A percentile compares a stretch with the other conserved stretches of the same genome.
Conservation (phyloP, 2,113 vertebrate species). For the Syngnathus floridae region DNA sequence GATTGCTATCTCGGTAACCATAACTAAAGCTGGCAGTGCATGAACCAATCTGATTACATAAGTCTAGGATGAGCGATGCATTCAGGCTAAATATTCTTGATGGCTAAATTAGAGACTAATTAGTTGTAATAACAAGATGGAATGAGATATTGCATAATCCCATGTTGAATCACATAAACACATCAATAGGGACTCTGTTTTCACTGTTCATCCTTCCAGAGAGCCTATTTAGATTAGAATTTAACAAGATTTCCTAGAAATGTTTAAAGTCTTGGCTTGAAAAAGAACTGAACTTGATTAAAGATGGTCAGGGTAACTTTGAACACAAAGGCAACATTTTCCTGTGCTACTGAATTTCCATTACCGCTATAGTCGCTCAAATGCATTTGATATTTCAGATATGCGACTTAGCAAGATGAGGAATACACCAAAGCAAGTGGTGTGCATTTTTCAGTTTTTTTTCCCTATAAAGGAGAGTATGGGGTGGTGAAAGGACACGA, state of each 20-base stretch:
- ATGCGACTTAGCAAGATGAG: too few relatives aligned
- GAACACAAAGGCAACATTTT: not conserved
- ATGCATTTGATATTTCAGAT: too few relatives aligned
- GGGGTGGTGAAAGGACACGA: too few relatives aligned
- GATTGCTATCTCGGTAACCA: slow-evolving; percentile 27
- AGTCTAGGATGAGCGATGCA: slow-evolving; percentile 20
- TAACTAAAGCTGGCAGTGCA: slow-evolving; percentile 45
- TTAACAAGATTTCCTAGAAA: not conserved
- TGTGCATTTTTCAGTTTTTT: too few relatives aligned
- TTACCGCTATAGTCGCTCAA: not conserved
- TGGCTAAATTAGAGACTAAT: slow-evolving; percentile 52
- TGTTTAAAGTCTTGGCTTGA: not conserved
- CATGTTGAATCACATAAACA: slow-evolving; percentile 34
- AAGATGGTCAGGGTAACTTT: not conserved
- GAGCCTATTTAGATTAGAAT: not conserved
- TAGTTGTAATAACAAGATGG: slow-evolving; percentile 34
- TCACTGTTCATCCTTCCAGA: slow-evolving; percentile 6
- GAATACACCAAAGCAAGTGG: too few relatives aligned
- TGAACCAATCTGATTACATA: slow-evolving; percentile 55
- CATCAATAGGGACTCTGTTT: slow-evolving; percentile 52
- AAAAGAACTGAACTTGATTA: not conserved
- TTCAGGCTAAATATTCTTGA: slow-evolving; percentile 36
- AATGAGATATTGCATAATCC: slow-evolving; percentile 46
- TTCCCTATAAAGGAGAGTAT: too few relatives aligned
- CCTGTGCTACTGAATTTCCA: not conserved